Evolutionary conservation across 1,140 invertebrate species (phyloP).

Genomic region (Magallana angulata): DNA sequence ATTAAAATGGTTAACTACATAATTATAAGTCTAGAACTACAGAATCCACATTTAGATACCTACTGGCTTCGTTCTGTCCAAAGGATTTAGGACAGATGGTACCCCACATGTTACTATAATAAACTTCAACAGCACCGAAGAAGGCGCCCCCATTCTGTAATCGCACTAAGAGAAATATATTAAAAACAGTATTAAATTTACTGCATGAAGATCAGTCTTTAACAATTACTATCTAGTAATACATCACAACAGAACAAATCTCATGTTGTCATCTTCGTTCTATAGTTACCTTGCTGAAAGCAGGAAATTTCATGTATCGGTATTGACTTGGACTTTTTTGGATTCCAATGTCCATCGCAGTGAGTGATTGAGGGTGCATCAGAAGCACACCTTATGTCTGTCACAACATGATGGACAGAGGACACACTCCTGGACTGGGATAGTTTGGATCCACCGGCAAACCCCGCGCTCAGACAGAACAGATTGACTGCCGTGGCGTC

Average conservation of each 20-base stretch:
- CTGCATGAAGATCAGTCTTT: not conserved
- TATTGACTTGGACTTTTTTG: constrained; percentile 9
- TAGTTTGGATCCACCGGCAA: constrained; percentile 32
- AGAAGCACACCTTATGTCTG: not conserved
- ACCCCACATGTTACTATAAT: constrained; percentile 39
- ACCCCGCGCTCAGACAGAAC: constrained; percentile 35
- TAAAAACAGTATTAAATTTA: no score
- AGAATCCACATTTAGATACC: no score
- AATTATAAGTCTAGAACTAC: not conserved
- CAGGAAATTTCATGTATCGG: constrained; percentile 11
- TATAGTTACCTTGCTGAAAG: constrained; percentile 21
- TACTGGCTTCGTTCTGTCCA: constrained; percentile 15
- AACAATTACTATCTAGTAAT: no score
- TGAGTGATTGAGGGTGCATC: not conserved
- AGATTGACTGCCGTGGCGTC: constrained; percentile 12
- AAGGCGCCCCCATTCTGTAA: constrained; percentile 7
- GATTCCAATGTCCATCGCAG: constrained; percentile 33
- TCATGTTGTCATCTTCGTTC: not conserved
- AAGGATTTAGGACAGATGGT: constrained; percentile 40
- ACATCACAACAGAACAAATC: not conserved
- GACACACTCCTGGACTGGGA: not conserved
- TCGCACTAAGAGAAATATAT: constrained; percentile 19
- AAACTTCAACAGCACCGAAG: constrained; percentile 50
- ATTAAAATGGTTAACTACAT: not conserved
- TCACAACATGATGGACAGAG: not conserved